phyloP scores from a whole-genome alignment of 2,888 invertebrate species.

The Synanthedon vespiformis region DNA sequence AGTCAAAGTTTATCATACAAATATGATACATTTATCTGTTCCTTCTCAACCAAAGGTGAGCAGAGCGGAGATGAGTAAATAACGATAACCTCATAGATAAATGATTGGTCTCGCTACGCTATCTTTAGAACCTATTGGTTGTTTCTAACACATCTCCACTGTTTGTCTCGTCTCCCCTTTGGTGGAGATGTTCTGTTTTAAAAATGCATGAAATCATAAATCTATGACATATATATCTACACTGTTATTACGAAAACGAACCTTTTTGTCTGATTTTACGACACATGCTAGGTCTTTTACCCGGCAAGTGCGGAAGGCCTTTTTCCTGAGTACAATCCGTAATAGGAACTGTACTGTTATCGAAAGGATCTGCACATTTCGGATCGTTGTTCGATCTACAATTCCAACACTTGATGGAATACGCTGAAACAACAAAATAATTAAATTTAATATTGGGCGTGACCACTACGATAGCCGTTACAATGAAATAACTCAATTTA shows the following conservation, averaged over 20 bases:
- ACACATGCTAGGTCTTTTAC: constrained; percentile 85
- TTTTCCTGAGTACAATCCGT: constrained; percentile 79
- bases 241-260: constrained; percentile 36
- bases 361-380: constrained; percentile 92
- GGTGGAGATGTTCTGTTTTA: background rate
- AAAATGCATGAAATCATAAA: background rate
- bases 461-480: constrained; percentile 17
- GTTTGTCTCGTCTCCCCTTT: no score
- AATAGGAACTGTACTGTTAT: constrained; percentile 88
- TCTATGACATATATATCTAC: background rate
- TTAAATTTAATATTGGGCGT: constrained; percentile 29
- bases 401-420: constrained; percentile 88
- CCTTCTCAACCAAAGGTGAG: no score
- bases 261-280: constrained; percentile 93
- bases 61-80: no score
- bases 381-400: constrained; percentile 91
- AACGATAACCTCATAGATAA: no score
- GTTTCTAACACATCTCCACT: no score
- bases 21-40: no score
- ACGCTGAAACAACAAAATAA: constrained; percentile 49
- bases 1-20: no score
- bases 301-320: constrained; percentile 75
- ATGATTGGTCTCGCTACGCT: no score
- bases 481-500: constrained; percentile 1
- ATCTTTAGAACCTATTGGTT: no score